A percentile compares a stretch with the other conserved stretches of the same genome.
Evolutionary conservation across 1,140 invertebrate genomes (phyloP).

Genomic region (Macrotrachela quadricornifera): DNA sequence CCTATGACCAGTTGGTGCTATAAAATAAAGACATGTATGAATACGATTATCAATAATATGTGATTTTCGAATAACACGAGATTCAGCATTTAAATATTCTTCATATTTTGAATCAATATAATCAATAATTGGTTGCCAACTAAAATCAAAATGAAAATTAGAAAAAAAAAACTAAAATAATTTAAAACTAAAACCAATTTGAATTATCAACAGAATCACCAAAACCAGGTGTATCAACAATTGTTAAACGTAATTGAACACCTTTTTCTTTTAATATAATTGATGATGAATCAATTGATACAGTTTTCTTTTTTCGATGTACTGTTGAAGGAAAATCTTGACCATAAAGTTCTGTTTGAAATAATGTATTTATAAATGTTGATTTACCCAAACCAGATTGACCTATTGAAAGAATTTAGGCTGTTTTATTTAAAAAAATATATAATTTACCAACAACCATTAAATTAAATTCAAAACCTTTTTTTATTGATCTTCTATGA

Average conservation of each 20-base stretch:
- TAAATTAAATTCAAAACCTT: constrained; percentile 93
- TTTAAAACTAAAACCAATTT: constrained; percentile 40
- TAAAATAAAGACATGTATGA: constrained; percentile 89
- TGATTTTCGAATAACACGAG: constrained; percentile 56
- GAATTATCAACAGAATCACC: constrained; percentile 86
- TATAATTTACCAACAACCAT: constrained; percentile 99
- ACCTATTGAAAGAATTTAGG: too few species aligned
- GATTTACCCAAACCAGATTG: constrained; percentile 91
- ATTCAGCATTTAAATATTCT: constrained; percentile 81
- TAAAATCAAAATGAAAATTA: constrained; percentile 18
- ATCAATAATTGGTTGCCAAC: constrained; percentile 89
- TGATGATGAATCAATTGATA: constrained; percentile 59
- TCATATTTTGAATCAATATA: constrained; percentile 91
- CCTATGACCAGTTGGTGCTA: constrained; percentile 88
- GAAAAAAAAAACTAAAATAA: constrained; percentile 47
- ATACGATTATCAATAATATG: constrained; percentile 81
- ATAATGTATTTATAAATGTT: constrained; percentile 88
- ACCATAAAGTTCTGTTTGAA: constrained; percentile 54
- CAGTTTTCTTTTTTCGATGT: constrained; percentile 1
- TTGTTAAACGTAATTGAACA: constrained; percentile 63
- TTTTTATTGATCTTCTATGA: constrained; percentile 93
- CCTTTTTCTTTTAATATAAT: constrained; percentile 69
- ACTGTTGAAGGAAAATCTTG: background rate
- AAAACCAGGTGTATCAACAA: constrained; percentile 79
- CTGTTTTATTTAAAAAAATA: too few species aligned